These are phyloP conservation scores for Pachyrhynchus sulphureomaculatus DNA, from an alignment of 1,140 invertebrate genomes.

Conservation along the genomic window DNA sequence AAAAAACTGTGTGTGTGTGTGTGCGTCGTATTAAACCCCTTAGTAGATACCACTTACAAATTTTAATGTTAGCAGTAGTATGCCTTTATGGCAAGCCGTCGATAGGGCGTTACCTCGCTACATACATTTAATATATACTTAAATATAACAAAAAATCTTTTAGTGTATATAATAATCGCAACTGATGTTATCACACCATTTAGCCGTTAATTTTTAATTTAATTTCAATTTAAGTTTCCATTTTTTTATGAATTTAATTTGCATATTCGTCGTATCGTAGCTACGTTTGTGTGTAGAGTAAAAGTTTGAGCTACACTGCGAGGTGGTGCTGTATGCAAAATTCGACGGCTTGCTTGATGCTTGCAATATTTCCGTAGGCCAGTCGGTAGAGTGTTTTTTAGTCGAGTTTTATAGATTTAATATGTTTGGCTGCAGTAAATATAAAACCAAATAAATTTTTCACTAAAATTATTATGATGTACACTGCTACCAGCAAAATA, in stretches of 20 bases:
- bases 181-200: conserved; percentile 24
- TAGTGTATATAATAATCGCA: conserved; percentile 16
- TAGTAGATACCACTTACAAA: conserved; percentile 3
- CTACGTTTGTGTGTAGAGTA: conserved; percentile 25
- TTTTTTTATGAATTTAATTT: conserved; percentile 4
- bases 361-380: conserved; percentile 1
- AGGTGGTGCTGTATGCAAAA: conserved; percentile 13
- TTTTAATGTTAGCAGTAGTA: conserved; percentile 16
- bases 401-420: too few relatives aligned
- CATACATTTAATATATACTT: too few relatives aligned
- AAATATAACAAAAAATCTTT: not conserved
- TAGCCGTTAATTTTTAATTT: not conserved
- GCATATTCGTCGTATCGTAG: conserved; percentile 13
- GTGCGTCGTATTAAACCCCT: conserved; percentile 11
- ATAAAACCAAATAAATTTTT: too few relatives aligned
- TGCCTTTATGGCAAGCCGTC: conserved; percentile 27
- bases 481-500: too few relatives aligned
- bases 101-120: conserved; percentile 15
- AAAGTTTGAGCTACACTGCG: conserved; percentile 10
- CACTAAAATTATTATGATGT: too few relatives aligned
- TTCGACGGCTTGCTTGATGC: conserved; percentile 30
- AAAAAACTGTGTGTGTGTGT: conserved; percentile 14
- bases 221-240: conserved; percentile 6
- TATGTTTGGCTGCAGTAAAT: too few relatives aligned
- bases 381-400: not conserved